Percentiles rank a stretch among this genome's conserved stretches.
Conservation (phyloP, 2,113 vertebrate genomes). For the Opisthocomus hoazin region DNA sequence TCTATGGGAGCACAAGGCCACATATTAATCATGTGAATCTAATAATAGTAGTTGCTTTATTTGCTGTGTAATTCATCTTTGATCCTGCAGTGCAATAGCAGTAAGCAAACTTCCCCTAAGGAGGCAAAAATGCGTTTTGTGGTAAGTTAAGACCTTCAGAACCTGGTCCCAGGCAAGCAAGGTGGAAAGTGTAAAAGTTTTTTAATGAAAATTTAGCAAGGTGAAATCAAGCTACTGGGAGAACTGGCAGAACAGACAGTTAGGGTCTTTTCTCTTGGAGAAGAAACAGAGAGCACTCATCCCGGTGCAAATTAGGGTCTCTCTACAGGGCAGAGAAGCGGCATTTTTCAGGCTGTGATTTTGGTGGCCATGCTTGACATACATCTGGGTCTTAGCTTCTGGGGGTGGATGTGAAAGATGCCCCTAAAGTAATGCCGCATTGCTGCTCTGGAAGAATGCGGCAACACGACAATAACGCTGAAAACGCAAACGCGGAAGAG, state of each 20-base stretch:
- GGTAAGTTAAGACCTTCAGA: not conserved
- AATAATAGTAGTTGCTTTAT: not conserved
- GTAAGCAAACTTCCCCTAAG: not conserved
- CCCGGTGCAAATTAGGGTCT: not conserved
- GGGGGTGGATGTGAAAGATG: not conserved
- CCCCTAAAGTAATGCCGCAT: too few relatives aligned
- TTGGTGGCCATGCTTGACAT: not conserved
- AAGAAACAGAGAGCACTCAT: not conserved
- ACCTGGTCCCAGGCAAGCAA: not conserved
- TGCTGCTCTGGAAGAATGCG: not conserved
- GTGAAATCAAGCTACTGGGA: not conserved
- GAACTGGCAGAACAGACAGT: not conserved
- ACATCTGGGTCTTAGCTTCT: not conserved
- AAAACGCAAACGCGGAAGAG: not conserved
- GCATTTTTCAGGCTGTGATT: not conserved
- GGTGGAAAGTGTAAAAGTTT: not conserved
- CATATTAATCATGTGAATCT: not conserved
- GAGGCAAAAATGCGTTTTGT: not conserved
- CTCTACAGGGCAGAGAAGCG: not conserved
- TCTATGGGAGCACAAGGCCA: not conserved
- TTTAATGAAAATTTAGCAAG: not conserved
- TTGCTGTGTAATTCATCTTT: not conserved
- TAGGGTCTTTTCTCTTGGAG: not conserved
- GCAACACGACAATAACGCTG: not conserved
- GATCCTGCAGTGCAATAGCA: not conserved